Evolutionary conservation across 1,140 invertebrate species (phyloP).

Genomic region (Leptinotarsa undecemlineata): DNA sequence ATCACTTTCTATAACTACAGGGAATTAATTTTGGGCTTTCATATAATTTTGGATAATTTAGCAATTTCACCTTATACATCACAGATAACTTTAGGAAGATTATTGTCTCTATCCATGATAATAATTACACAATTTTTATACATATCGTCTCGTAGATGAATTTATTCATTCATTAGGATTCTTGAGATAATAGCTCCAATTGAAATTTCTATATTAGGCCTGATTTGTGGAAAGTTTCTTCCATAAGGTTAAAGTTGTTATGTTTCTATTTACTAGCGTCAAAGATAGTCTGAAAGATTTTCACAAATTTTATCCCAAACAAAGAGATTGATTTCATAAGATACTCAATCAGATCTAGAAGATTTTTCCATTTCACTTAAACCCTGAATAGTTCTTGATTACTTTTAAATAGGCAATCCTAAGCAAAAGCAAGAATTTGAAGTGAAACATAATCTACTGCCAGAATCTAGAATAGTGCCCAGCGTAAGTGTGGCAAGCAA

Average conservation of each 20-base stretch:
- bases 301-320: background rate
- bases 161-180: background rate
- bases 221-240: background rate
- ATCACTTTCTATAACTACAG: no score
- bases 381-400: background rate
- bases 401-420: background rate
- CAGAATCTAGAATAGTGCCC: background rate
- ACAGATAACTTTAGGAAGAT: background rate
- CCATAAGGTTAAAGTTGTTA: background rate
- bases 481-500: no score
- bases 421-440: background rate
- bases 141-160: background rate
- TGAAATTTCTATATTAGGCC: background rate
- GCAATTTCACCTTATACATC: no score
- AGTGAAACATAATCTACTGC: background rate
- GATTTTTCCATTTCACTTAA: background rate
- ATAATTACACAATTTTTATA: no score
- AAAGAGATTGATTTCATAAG: background rate
- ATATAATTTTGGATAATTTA: background rate
- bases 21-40: conserved; percentile 15
- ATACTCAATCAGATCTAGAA: background rate
- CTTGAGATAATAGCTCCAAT: background rate
- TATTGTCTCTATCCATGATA: background rate
- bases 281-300: background rate
- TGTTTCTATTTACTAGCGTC: background rate